Conservation (phyloP, 1,140 invertebrate species). For the Trichonephila inaurata region DNA sequence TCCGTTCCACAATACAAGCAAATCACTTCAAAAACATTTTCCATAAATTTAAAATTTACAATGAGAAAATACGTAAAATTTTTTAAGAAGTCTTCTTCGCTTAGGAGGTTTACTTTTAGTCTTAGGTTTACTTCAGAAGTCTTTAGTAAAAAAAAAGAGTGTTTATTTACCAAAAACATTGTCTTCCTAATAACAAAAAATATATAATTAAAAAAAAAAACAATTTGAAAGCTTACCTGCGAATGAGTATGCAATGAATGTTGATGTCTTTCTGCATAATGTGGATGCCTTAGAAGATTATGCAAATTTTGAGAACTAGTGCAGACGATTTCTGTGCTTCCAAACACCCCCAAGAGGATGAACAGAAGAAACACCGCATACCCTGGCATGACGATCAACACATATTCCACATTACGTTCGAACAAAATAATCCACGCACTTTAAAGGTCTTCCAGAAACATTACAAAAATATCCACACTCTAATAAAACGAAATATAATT, state of each 20-base stretch:
- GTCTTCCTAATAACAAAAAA: too few species aligned
- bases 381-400: conserved; percentile 14
- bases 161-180: too few species aligned
- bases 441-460: not conserved
- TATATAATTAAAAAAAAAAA: not conserved
- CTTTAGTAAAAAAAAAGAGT: too few species aligned
- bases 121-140: too few species aligned
- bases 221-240: conserved; percentile 10
- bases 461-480: not conserved
- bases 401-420: conserved; percentile 50
- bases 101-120: too few species aligned
- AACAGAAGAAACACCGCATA: not conserved
- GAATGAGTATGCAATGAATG: conserved; percentile 34
- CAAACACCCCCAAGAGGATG: conserved; percentile 38
- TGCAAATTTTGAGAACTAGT: conserved; percentile 69
- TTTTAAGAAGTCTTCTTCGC: too few species aligned
- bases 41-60: too few species aligned
- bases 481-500: not conserved
- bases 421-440: conserved; percentile 21
- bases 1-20: too few species aligned
- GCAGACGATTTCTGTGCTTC: not conserved
- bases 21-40: too few species aligned
- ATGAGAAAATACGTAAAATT: too few species aligned
- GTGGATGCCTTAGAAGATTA: conserved; percentile 62
- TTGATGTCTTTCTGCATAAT: conserved; percentile 65